Base-by-base conservation (phyloP, 2,797 vertebrate species). In the Parotocinclus haroldoi region DNA sequence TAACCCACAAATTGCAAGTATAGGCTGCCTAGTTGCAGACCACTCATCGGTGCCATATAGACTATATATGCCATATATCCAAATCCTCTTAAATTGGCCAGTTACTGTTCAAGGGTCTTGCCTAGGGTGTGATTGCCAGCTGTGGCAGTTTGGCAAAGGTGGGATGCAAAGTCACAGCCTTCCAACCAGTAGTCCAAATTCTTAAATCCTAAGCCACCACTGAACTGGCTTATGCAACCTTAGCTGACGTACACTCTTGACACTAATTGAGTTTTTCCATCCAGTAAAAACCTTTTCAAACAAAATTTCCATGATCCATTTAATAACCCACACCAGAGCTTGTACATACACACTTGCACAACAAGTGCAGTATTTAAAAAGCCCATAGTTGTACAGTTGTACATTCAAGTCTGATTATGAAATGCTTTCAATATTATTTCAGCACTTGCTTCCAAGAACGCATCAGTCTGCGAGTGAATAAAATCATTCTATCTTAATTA, bases 261-360 rank as follows among this genome's bases (percentile, higher is more conserved):
- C 49, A 14, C 19, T 37, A n/a, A 66, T 61, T 69, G 68, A 63
- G 60, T 58, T 72, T 68, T 71, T 66, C 58, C 58, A 36, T 54
- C 46, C 57, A 46, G 36, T 66, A 55, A 2, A 72, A 68, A 60
- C 65, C 38, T 52, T 39, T n/a, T n/a, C n/a, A n/a, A 52, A 39
- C 54, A 69, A 64, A 36, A 59, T 76, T 66, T 64, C 64, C 75
- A 58, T 42, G 59, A 67, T 70, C 49, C 16, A 18, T 27, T 52
- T 52, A 56, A 17, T 46, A 14, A 50, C 52, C 66, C 55, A 14
- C 63, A 46, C 27, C 11, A 14, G 38, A 48, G 36, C 46, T 9
- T 42, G 42, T 52, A 51, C 49, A 37, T 61, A 42, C 46, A 44
- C 56, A 51, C 12, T 48, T 10, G 38, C 9, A 36, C 18, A 38